A percentile compares a stretch with the other conserved stretches of the same genome.
These are phyloP conservation scores for Drosophila tristis DNA, from an alignment of 1,140 invertebrate species.

Conservation along the genomic window DNA sequence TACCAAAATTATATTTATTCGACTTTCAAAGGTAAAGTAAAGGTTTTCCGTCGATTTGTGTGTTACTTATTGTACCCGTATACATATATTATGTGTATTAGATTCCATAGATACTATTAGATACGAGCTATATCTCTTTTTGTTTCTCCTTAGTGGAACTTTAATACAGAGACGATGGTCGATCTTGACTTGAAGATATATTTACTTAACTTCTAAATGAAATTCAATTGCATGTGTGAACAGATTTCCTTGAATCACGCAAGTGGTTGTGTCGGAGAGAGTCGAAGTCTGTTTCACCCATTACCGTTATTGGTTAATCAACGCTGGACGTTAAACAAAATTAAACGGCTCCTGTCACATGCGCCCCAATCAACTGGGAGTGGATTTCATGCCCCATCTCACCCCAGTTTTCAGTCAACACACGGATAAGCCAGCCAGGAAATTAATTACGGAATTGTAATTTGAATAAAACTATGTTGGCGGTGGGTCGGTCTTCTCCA, in stretches of 20 bases:
- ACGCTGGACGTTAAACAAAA: constrained; percentile 66
- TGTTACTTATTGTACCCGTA: no score
- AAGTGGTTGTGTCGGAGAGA: no score
- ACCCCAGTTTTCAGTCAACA: constrained; percentile 21
- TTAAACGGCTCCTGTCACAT: constrained; percentile 70
- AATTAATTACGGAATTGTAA: constrained; percentile 75
- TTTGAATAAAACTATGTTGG: constrained; percentile 78
- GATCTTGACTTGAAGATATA: no score
- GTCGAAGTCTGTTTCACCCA: constrained; percentile 18
- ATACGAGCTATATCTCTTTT: no score
- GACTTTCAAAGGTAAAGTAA: no score
- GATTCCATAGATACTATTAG: no score
- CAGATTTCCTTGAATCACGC: constrained; percentile 5
- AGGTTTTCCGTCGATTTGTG: no score
- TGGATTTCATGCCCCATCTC: not conserved
- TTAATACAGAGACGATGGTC: no score
- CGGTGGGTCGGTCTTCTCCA: constrained; percentile 36
- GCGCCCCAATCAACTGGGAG: constrained; percentile 48
- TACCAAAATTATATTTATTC: no score
- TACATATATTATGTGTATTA: no score
- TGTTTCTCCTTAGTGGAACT: not conserved
- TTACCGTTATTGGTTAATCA: constrained; percentile 77
- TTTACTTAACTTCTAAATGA: constrained; percentile 37
- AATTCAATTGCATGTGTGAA: constrained; percentile 44
- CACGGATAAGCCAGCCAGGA: constrained; percentile 47